Conservation (phyloP, 2,797 vertebrate species). For the Rhinoraja longicauda region DNA sequence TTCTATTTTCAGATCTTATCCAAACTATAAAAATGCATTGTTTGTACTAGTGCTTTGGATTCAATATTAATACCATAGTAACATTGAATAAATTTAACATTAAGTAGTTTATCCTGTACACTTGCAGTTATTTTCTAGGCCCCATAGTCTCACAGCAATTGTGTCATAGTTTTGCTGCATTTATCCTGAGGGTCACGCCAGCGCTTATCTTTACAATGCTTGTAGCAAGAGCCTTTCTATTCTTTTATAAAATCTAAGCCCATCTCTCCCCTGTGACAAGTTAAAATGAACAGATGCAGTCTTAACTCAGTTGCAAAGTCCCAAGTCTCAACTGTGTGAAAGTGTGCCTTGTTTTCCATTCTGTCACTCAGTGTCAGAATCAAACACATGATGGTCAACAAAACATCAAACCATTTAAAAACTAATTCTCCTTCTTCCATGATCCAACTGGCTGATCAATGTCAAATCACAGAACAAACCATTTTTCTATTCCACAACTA, state of each 20-base stretch:
- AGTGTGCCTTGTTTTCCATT: neutral
- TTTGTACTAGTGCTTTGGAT: neutral
- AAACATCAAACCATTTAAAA: neutral
- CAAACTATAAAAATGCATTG: neutral
- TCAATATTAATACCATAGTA: neutral
- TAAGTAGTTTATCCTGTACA: neutral
- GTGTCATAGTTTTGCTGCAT: neutral
- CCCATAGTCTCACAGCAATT: neutral
- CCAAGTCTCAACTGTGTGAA: neutral
- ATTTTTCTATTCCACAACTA: neutral
- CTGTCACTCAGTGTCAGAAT: neutral
- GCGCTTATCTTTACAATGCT: neutral
- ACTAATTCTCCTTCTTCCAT: neutral
- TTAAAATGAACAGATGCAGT: no score
- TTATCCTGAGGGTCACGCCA: neutral
- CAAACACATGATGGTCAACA: neutral
- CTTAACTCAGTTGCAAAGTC: neutral
- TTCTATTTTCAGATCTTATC: neutral
- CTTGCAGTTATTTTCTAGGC: neutral
- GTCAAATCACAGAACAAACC: neutral
- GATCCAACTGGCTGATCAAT: neutral
- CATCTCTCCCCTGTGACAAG: neutral
- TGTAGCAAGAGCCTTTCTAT: neutral
- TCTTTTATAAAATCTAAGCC: neutral
- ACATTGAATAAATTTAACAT: neutral